These are phyloP conservation scores for Gobionotothen gibberifrons DNA, from an alignment of 2,797 vertebrate genomes.

Conservation along the genomic window DNA sequence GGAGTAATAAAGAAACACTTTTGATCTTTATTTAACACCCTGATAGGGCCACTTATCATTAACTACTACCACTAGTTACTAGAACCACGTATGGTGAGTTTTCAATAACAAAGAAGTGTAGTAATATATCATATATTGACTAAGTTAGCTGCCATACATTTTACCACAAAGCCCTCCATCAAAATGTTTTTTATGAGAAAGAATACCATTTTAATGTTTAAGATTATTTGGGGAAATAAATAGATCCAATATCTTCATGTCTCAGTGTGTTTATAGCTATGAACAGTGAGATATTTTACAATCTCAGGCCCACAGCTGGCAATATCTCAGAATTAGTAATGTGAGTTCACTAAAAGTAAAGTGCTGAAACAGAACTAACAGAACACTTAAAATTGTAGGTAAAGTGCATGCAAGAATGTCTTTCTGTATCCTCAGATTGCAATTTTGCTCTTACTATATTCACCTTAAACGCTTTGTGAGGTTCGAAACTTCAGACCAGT, in stretches of 20 bases:
- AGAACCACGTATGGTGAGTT: neutral
- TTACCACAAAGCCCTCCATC: neutral
- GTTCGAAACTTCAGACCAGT: slow-evolving; percentile 19
- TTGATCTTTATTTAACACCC: slow-evolving; percentile 6
- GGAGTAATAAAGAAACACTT: slow-evolving; percentile 2
- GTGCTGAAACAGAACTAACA: neutral
- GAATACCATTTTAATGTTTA: neutral
- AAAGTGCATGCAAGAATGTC: neutral
- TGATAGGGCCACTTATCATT: neutral
- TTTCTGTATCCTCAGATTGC: neutral
- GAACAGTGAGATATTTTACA: slow-evolving; percentile 23
- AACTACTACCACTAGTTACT: neutral
- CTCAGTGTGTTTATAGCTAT: slow-evolving; percentile 3
- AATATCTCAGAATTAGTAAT: slow-evolving; percentile 11
- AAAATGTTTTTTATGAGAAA: neutral
- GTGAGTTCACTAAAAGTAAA: slow-evolving; percentile 3
- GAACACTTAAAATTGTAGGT: neutral
- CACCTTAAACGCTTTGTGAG: slow-evolving; percentile 4
- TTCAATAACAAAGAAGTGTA: neutral
- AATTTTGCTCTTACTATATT: neutral
- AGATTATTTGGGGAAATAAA: slow-evolving; percentile 17
- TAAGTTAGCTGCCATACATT: neutral
- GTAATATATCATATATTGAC: neutral
- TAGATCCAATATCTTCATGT: neutral
- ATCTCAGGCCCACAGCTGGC: slow-evolving; percentile 13